Base-by-base conservation (phyloP, 1,140 invertebrate species). In the Hycleus phaleratus region DNA sequence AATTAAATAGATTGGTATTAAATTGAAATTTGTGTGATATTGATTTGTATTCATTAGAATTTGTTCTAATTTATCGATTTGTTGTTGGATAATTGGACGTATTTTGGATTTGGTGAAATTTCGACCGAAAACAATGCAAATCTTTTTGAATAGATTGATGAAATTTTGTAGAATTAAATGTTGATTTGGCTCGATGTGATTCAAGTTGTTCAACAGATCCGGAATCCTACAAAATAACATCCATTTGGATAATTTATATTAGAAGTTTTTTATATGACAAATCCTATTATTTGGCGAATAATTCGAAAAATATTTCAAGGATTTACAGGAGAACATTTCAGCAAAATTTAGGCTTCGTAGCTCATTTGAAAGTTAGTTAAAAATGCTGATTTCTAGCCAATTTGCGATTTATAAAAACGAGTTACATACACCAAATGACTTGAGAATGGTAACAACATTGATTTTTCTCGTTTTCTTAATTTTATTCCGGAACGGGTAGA, bases 1-100 rank as follows among this genome's bases (percentile, higher is more conserved):
- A 32, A 75, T 71, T 4, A 79, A 67, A 69, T 81, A 83, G 0
- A 83, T 75, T 43, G 81, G 79, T 39, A 83, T 74, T 45, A 81
- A 64, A 61, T 78, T 74, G 38, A 78, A 73, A 46, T 75, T 78
- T 12, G 80, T 75, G 54, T 64, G 72, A 58, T 70, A 66, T 55
- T 71, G 59, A 60, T 69, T 58, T 25, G 75, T 68, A 62, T 68
- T 73, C 38, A 69, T 69, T 18, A 77, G 65, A 46, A 67, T 64
- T 44, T 68, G 62, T 60, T 76, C 77, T 38, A 75, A 52, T 62
- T 67, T 66, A 61, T 76, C 68, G n/a, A 82, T 68, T 6, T 77
- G 69, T 38, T 75, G 72, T 45, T 75, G 62, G 64, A 82, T 79
- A 18, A 79, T 68, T 11, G 78, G 77, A 59, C 77, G 77, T 12